Evolutionary conservation across 2,888 invertebrate species (phyloP), one percentile per base, ranked within the genome.

Genomic region (Dorcus parallelipipedus): DNA sequence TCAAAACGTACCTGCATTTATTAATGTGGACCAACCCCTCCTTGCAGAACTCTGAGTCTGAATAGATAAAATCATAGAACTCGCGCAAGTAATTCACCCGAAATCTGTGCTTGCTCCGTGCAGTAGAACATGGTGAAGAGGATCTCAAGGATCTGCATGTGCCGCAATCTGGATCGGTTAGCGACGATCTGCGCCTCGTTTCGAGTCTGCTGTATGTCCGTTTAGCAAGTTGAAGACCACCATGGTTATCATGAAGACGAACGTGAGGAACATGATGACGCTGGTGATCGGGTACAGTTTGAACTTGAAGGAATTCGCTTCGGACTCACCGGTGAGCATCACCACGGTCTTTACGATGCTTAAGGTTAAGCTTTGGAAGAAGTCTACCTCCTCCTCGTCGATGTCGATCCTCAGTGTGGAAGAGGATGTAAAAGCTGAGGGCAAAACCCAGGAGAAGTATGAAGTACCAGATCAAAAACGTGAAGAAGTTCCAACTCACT

Each of bases 251-350:
- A 91, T 85, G 71, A 93, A 89, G 4, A 93, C 89, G 69, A 93
- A 93, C 1, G 90, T 79, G 26, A 90, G 82, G 71, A 93, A 93
- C 54, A 93, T 84, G 3, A 90, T 71, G 70, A 89, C 90, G 71
- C 90, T 90, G 39, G 86, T 84, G 4, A 86, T 76, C 8, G 89
- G 88, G 73, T 85, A 84, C 51, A 85, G 79, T 52, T 83, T 80
- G 71, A 93, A 92, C 49, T 90, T 86, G 49, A 93, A 87, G 8
- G 87, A 86, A 9, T 86, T 83, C 0, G 91, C 91, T 70, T 93
- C 92, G 67, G 92, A 91, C 76, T 93, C 93, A 9, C 93, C 93
- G 0, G 92, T 92, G 64, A 93, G 80, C 93, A 93, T 93, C 1
- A 92, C 89, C 20, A 92, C 86, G 0, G 91, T 92, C 78, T 92